Evolutionary conservation across 2,797 vertebrate genomes (phyloP).

Genomic region (Champsocephalus esox): DNA sequence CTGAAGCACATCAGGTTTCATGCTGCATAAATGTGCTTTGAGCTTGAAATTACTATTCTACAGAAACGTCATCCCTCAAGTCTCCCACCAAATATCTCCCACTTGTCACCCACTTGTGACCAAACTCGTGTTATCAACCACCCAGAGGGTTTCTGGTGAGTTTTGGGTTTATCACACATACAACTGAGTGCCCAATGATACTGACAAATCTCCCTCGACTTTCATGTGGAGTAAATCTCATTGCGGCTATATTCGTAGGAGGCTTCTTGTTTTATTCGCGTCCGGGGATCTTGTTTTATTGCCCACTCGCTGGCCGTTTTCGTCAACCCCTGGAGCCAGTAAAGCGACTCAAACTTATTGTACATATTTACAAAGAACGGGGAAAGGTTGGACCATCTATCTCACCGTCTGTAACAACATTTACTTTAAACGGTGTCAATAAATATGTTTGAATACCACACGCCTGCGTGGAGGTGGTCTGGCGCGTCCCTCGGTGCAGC

Average conservation of each 20-base stretch:
- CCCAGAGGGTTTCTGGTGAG: conserved; percentile 24
- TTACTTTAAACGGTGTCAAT: conserved; percentile 42
- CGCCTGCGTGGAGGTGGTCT: conserved; percentile 42
- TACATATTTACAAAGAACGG: conserved; percentile 47
- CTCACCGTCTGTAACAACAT: conserved; percentile 8
- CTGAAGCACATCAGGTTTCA: conserved; percentile 13
- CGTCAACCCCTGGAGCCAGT: conserved; percentile 55
- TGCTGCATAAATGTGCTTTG: not conserved
- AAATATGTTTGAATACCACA: conserved; percentile 38
- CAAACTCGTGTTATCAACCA: conserved; percentile 49
- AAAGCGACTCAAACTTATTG: conserved; percentile 58
- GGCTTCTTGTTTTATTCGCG: conserved; percentile 62
- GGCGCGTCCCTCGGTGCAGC: conserved; percentile 59
- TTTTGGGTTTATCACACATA: conserved; percentile 28
- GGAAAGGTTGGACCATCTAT: not conserved
- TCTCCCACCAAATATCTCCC: conserved; percentile 46
- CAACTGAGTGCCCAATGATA: conserved; percentile 28
- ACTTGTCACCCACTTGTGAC: conserved; percentile 43
- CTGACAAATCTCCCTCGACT: conserved; percentile 50
- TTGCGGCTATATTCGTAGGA: conserved; percentile 39
- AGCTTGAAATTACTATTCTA: not conserved
- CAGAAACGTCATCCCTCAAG: conserved; percentile 28
- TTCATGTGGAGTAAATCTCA: conserved; percentile 59
- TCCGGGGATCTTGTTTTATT: conserved; percentile 66
- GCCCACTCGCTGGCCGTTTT: conserved; percentile 35